These are phyloP conservation scores for Trematomus loennbergii DNA, from an alignment of 2,113 vertebrate genomes.

Conservation along the genomic window DNA sequence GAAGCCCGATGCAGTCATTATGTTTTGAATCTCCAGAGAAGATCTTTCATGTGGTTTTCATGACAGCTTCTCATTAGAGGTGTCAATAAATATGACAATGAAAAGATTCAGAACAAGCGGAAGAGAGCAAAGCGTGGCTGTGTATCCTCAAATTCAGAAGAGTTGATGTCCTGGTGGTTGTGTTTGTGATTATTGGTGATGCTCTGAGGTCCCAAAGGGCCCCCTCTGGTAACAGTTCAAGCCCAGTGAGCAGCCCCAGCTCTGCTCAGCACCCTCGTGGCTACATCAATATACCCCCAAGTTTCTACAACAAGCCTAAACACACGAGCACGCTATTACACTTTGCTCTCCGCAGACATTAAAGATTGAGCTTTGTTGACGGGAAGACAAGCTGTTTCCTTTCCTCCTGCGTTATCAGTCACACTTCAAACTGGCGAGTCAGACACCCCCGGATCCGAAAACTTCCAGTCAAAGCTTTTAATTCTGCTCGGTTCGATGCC, in stretches of 20 bases:
- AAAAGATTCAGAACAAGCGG: not conserved
- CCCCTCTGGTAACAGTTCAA: slow-evolving; percentile 70
- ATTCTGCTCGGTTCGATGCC: slow-evolving; percentile 74
- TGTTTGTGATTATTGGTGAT: slow-evolving; percentile 68
- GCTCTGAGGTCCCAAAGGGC: slow-evolving; percentile 45
- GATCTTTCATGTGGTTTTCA: slow-evolving; percentile 7
- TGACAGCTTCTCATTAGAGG: slow-evolving; percentile 4
- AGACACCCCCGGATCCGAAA: slow-evolving; percentile 66
- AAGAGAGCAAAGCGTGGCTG: not conserved
- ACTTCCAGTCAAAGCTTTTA: slow-evolving; percentile 77
- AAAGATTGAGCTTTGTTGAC: slow-evolving; percentile 65
- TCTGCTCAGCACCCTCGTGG: slow-evolving; percentile 69
- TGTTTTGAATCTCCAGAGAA: not conserved
- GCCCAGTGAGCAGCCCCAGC: slow-evolving; percentile 69
- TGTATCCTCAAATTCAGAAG: slow-evolving; percentile 21
- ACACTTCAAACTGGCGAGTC: slow-evolving; percentile 73
- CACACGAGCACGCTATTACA: slow-evolving; percentile 45
- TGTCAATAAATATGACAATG: slow-evolving; percentile 13
- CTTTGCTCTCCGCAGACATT: slow-evolving; percentile 59
- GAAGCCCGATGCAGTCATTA: not conserved
- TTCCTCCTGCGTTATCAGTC: slow-evolving; percentile 72
- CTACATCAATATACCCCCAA: slow-evolving; percentile 77
- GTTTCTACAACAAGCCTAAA: slow-evolving; percentile 62
- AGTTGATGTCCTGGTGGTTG: slow-evolving; percentile 51
- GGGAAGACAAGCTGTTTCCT: slow-evolving; percentile 66